Conservation (phyloP, 2,888 invertebrate genomes). For the Apomyelois bistriatella region DNA sequence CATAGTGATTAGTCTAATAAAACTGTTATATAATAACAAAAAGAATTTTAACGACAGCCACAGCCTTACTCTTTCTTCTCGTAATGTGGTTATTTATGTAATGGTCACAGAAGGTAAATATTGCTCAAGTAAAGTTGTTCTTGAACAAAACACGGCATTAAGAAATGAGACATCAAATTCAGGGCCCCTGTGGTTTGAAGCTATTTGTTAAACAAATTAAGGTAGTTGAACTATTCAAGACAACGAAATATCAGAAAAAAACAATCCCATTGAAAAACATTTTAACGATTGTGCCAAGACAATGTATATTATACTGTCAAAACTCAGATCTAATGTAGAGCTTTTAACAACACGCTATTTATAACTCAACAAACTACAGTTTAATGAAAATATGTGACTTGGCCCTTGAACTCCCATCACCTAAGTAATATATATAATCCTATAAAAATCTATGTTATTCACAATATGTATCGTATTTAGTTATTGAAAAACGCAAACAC, state of each 20-base stretch:
- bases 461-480: too few relatives aligned
- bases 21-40: conserved; percentile 1
- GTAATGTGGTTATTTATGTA: conserved; percentile 9
- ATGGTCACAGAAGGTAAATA: conserved; percentile 2
- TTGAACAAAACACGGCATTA: conserved; percentile 9
- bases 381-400: too few relatives aligned
- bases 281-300: too few relatives aligned
- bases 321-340: too few relatives aligned
- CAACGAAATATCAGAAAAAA: too few relatives aligned
- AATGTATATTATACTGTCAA: too few relatives aligned
- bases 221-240: background rate
- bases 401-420: too few relatives aligned
- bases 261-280: too few relatives aligned
- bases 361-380: too few relatives aligned
- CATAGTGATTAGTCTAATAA: conserved; percentile 1
- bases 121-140: background rate
- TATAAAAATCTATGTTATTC: too few relatives aligned
- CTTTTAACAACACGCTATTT: too few relatives aligned
- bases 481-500: background rate
- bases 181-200: background rate
- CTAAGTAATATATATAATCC: too few relatives aligned
- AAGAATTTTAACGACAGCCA: conserved; percentile 7
- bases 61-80: conserved; percentile 7
- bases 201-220: background rate
- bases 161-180: conserved; percentile 5